A percentile compares a stretch with the other conserved stretches of the same genome.
Conservation (phyloP, 2,113 vertebrate species). For the Cariama cristata region DNA sequence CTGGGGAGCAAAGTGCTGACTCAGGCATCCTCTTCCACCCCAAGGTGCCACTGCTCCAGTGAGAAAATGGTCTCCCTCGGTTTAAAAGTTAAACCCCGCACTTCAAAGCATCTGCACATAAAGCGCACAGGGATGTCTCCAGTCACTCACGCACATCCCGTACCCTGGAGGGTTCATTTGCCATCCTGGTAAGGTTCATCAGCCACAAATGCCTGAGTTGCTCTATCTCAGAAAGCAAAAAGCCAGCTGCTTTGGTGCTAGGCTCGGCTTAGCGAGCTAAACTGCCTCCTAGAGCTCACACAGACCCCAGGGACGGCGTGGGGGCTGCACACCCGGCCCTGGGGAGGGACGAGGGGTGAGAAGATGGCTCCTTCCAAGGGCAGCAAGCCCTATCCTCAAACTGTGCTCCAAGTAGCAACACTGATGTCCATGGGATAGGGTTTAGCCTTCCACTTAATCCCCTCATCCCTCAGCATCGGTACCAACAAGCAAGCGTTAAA, state of each 20-base stretch:
- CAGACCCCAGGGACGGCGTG: background rate
- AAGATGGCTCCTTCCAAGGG: background rate
- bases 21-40: background rate
- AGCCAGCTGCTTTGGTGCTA: background rate
- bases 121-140: background rate
- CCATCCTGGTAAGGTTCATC: background rate
- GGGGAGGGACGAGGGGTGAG: background rate
- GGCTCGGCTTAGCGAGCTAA: background rate
- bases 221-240: background rate
- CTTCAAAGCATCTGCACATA: background rate
- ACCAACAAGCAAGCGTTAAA: background rate
- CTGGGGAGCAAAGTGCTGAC: slow-evolving; percentile 3
- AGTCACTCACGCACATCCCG: background rate
- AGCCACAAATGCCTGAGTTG: background rate
- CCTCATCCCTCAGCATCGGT: accelerated
- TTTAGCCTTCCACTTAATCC: background rate
- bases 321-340: background rate
- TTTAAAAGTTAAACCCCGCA: background rate
- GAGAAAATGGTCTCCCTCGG: background rate
- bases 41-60: background rate
- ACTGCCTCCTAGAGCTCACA: background rate
- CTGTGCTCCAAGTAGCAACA: background rate
- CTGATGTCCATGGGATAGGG: background rate
- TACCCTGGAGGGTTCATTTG: background rate
- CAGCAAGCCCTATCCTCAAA: background rate